Evolutionary conservation across 2,888 invertebrate genomes (phyloP).

Genomic region (Halictus quadricinctus): DNA sequence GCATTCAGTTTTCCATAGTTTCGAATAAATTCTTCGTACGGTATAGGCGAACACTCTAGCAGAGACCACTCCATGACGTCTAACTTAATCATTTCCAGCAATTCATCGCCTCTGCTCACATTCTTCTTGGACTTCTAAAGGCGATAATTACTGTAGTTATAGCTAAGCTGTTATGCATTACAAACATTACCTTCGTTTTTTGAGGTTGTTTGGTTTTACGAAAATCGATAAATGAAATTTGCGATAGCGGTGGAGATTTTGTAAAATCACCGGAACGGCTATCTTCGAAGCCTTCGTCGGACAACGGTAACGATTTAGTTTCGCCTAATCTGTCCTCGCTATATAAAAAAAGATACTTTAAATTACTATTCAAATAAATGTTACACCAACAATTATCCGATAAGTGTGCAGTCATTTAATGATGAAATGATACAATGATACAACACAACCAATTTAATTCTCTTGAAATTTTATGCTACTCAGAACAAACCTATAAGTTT

Average conservation of each 20-base stretch:
- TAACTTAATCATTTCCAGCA: slow-evolving; percentile 88
- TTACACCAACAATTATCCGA: slow-evolving; percentile 15
- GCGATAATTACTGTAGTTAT: not conserved
- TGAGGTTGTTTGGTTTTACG: slow-evolving; percentile 72
- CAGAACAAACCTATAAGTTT: slow-evolving; percentile 75
- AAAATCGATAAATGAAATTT: slow-evolving; percentile 70
- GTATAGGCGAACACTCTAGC: slow-evolving; percentile 88
- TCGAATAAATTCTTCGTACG: slow-evolving; percentile 89
- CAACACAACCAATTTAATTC: slow-evolving; percentile 57
- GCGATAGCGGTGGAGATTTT: slow-evolving; percentile 76
- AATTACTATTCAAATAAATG: slow-evolving; percentile 30
- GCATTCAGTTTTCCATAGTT: slow-evolving; percentile 87
- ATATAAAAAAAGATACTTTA: slow-evolving; percentile 13
- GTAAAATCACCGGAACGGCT: slow-evolving; percentile 82
- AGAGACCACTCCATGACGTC: slow-evolving; percentile 86
- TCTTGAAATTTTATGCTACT: slow-evolving; percentile 70
- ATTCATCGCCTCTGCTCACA: slow-evolving; percentile 71
- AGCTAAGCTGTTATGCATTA: not conserved
- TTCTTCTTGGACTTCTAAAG: slow-evolving; percentile 61
- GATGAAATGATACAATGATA: slow-evolving; percentile 31
- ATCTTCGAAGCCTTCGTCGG: slow-evolving; percentile 85
- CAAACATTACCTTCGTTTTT: slow-evolving; percentile 60
- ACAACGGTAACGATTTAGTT: slow-evolving; percentile 78
- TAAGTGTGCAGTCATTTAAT: slow-evolving; percentile 36
- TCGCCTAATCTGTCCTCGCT: slow-evolving; percentile 76